Base-by-base conservation (phyloP, 2,113 vertebrate species). In the Nothoprocta pentlandii region DNA sequence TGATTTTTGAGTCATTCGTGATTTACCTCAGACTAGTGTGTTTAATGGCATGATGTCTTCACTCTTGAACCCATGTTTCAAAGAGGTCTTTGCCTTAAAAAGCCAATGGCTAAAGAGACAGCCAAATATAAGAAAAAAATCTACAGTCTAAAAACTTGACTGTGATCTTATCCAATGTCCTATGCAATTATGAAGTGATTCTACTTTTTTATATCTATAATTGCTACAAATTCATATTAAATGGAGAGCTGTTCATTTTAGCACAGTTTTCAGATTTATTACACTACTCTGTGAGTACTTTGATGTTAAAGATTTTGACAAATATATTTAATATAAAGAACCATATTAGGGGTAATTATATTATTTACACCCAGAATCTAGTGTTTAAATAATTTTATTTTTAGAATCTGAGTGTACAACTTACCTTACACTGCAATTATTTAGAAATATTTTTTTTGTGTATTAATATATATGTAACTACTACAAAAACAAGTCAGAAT, bases 301-400 rank as follows among this genome's bases (percentile, higher is more conserved):
- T 95, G 82, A 95, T 88, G 59, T 84, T 56, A 83, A 80, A 90
- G 73, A 49, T 49, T 94, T 92, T 92, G 82, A 92, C 69, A 95
- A 96, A 93, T 88, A 80, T 53, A 71, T 91, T 88, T 84, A 7
- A 17, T 82, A 64, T 56, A 54, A 85, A 85, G 30, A 54, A 15
- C 2, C 28, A 51, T 30, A 77, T 76, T 96, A 94, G 49, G 16
- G 16, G 6, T 62, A 92, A 94, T 94, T 93, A 87, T 67, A 42
- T 59, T 10, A 87, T 92, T 87, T 94, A 61, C 23, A 36, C 28
- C 32, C 56, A 22, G 25, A 76, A 56, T 89, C 84, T 89, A 61
- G 26, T 91, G 53, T 87, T 79, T 62, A 81, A 87, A 66, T 3
- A 53, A 25, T 49, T 93, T 68, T 80, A 20, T 53, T 39, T 94